A percentile compares a stretch with the other conserved stretches of the same genome.
Evolutionary conservation across 2,797 vertebrate genomes (phyloP).

Genomic region (Coilia nasus): DNA sequence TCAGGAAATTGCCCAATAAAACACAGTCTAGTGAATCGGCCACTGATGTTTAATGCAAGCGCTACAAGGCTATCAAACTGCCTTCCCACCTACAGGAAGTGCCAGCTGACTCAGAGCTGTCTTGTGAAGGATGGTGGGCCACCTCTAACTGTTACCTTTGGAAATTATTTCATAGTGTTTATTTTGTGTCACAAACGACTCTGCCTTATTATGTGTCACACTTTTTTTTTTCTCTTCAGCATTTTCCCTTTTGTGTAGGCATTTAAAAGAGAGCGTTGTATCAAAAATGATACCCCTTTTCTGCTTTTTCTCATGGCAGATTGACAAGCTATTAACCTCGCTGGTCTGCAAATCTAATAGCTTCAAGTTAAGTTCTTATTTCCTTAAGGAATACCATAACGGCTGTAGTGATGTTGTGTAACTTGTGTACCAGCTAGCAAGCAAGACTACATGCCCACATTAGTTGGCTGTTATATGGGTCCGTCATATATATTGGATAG

Average conservation of each 20-base stretch:
- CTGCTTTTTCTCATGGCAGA: neutral
- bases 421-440: neutral
- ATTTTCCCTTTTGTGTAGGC: neutral
- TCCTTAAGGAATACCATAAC: neutral
- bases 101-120: neutral
- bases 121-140: neutral
- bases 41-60: conserved; percentile 21
- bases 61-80: conserved; percentile 18
- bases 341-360: neutral
- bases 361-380: neutral
- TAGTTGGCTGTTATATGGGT: neutral
- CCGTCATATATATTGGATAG: neutral
- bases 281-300: neutral
- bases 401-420: neutral
- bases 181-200: neutral
- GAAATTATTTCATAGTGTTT: neutral
- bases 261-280: neutral
- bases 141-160: neutral
- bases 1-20: conserved; percentile 32
- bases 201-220: neutral
- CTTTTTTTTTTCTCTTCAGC: neutral
- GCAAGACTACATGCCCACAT: neutral
- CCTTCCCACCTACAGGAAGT: neutral
- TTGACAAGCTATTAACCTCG: neutral
- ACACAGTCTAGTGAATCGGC: conserved; percentile 34